Evolutionary conservation across 2,888 invertebrate species (phyloP).

Genomic region (Protonemura montana): DNA sequence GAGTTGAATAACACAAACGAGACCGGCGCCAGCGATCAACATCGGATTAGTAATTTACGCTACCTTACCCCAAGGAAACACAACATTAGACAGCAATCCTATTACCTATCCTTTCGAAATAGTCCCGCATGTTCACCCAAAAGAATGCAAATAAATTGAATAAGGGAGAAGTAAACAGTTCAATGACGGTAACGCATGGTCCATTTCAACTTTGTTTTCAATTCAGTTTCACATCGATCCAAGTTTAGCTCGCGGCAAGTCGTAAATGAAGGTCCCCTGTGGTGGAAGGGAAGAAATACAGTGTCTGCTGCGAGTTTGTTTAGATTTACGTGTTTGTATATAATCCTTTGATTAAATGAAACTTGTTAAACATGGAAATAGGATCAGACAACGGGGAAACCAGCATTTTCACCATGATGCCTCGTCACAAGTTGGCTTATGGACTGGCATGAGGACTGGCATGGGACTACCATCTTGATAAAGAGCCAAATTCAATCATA

Average conservation of each 20-base stretch:
- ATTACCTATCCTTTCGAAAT: not conserved
- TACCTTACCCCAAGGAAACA: not conserved
- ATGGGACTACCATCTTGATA: not conserved
- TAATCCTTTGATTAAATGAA: not conserved
- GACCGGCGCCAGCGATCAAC: not conserved
- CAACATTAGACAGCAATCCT: not conserved
- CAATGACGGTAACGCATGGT: not conserved
- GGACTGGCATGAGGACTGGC: not conserved
- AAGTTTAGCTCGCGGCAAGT: not conserved
- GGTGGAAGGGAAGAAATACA: not conserved
- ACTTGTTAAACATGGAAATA: not conserved
- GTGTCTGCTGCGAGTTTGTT: not conserved
- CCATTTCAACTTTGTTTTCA: slow-evolving; percentile 1
- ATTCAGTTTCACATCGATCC: not conserved
- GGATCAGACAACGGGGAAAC: not conserved
- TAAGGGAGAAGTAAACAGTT: not conserved
- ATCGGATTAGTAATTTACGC: not conserved
- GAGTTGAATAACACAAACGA: not conserved
- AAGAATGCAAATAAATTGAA: not conserved
- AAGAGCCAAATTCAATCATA: not conserved
- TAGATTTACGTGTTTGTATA: not conserved
- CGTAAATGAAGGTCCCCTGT: not conserved
- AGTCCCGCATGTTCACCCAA: not conserved
- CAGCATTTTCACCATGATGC: not conserved
- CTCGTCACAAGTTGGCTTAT: not conserved